Percentiles rank a stretch among this genome's conserved stretches.
Conservation (phyloP, 2,888 invertebrate species). For the Glyphotaelius pellucidus region DNA sequence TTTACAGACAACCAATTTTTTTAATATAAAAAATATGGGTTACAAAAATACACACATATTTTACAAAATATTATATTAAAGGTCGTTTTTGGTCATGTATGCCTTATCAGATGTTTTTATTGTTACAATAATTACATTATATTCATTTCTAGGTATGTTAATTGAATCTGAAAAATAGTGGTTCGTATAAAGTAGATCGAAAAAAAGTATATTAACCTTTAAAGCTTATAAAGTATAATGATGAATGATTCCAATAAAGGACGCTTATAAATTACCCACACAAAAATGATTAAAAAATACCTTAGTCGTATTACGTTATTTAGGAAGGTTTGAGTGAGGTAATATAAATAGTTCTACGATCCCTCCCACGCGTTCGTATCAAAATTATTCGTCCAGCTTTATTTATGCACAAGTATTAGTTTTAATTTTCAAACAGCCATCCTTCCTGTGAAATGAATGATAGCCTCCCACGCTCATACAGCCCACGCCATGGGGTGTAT, state of each 20-base stretch:
- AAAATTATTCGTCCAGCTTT: background rate
- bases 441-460: background rate
- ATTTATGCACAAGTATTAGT: background rate
- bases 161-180: too few relatives aligned
- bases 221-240: background rate
- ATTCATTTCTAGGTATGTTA: too few relatives aligned
- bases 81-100: too few relatives aligned
- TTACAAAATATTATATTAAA: too few relatives aligned
- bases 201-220: too few relatives aligned
- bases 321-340: background rate
- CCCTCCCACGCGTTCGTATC: background rate
- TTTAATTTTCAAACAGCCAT: background rate
- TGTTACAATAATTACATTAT: too few relatives aligned
- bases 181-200: background rate
- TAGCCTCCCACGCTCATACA: background rate
- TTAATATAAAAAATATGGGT: too few relatives aligned
- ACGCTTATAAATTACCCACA: background rate
- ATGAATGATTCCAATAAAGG: background rate
- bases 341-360: background rate
- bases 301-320: background rate
- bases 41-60: too few relatives aligned
- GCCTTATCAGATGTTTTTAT: too few relatives aligned
- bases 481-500: background rate
- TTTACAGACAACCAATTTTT: too few relatives aligned
- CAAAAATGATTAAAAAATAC: background rate